phyloP scores from a whole-genome alignment of 2,797 vertebrate genomes.

The Lacerta viridis region DNA sequence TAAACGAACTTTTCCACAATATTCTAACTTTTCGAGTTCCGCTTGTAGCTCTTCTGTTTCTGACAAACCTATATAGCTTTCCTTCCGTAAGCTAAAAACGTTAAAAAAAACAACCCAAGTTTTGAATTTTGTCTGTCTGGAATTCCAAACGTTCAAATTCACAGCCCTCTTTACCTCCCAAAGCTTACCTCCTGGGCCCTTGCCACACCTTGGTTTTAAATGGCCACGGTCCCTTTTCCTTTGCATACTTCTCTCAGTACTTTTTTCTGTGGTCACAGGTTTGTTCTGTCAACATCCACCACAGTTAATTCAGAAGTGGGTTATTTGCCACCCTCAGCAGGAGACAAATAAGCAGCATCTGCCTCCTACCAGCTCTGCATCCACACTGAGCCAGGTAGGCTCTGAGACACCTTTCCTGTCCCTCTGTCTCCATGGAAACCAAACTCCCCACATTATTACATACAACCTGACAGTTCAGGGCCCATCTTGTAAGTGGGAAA shows the following conservation, averaged over 20 bases:
- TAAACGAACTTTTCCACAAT: too few relatives aligned
- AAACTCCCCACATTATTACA: slow-evolving; percentile 17
- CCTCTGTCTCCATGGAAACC: slow-evolving; percentile 8
- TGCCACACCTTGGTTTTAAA: background rate
- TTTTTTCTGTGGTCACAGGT: background rate
- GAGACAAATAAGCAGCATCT: too few relatives aligned
- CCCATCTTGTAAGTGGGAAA: too few relatives aligned
- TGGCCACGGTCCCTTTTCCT: background rate
- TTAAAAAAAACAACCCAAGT: background rate
- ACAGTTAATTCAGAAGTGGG: background rate
- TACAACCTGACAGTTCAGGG: background rate
- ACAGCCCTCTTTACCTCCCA: background rate
- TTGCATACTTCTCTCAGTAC: background rate
- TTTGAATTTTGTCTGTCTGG: background rate
- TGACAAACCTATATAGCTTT: background rate
- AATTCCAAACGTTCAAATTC: background rate
- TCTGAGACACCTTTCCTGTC: background rate
- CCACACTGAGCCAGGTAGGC: background rate
- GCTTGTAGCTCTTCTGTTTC: background rate
- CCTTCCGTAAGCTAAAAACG: background rate
- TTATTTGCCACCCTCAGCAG: background rate
- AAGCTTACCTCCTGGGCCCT: background rate
- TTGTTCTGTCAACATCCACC: background rate
- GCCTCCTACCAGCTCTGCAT: background rate
- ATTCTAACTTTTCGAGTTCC: too few relatives aligned